A percentile compares a stretch with the other conserved stretches of the same genome.
Conservation (phyloP, 2,888 invertebrate genomes). For the Tanypteryx hageni region DNA sequence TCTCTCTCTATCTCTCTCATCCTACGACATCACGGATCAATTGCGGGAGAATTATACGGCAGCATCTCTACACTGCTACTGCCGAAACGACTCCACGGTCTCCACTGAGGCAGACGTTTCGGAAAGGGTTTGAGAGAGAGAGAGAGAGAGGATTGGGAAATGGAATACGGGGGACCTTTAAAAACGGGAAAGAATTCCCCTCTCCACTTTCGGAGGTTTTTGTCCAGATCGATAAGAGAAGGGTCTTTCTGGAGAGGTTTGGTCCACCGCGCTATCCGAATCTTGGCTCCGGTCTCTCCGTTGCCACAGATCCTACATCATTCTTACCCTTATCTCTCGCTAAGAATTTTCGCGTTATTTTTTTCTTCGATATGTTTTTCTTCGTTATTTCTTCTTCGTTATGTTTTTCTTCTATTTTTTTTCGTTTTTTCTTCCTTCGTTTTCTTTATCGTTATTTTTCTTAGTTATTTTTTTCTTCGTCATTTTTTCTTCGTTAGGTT, state of each 20-base stretch:
- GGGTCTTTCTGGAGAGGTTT: neutral
- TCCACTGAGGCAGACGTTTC: neutral
- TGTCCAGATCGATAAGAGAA: neutral
- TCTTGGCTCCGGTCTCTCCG: slow-evolving; percentile 34
- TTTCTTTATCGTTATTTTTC: neutral
- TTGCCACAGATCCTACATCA: slow-evolving; percentile 46
- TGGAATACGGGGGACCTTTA: neutral
- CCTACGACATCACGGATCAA: neutral
- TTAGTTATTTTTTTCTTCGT: no score
- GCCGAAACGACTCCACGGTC: slow-evolving; percentile 18
- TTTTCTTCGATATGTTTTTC: neutral
- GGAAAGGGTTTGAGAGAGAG: no score
- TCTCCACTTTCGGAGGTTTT: no score
- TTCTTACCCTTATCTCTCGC: slow-evolving; percentile 49
- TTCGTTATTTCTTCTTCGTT: no score
- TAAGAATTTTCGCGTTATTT: neutral
- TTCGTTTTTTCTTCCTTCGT: no score
- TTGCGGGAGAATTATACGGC: neutral
- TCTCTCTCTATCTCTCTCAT: neutral
- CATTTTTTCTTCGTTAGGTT: no score
- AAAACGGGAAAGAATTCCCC: neutral
- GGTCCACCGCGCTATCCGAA: slow-evolving; percentile 55
- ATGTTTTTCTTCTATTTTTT: neutral
- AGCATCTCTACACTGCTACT: neutral
- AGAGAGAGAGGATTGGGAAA: no score